phyloP scores from a whole-genome alignment of 2,797 vertebrate species.

The Bradypus variegatus region DNA sequence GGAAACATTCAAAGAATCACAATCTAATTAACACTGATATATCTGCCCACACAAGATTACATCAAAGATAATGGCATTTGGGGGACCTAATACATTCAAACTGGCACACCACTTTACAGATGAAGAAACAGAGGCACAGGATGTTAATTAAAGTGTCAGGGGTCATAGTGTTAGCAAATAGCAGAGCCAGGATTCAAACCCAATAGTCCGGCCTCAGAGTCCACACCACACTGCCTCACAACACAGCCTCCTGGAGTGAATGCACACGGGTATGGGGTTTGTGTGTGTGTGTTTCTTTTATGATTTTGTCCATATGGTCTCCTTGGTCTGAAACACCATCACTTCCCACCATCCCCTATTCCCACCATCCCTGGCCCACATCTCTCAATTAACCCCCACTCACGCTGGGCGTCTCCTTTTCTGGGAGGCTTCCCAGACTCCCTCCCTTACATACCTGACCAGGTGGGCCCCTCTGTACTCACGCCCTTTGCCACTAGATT shows the following conservation, averaged over 20 bases:
- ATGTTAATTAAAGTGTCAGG: too few species aligned
- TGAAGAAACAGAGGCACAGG: too few species aligned
- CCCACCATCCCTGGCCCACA: background rate
- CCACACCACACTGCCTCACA: background rate
- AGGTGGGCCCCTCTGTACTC: background rate
- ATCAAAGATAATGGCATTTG: too few species aligned
- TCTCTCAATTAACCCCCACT: background rate
- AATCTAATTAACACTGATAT: too few species aligned
- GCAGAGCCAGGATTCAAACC: background rate
- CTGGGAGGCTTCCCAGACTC: background rate
- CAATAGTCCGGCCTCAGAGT: background rate
- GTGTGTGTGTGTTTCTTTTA: background rate
- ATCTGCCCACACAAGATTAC: too few species aligned
- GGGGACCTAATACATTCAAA: too few species aligned
- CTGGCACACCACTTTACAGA: too few species aligned
- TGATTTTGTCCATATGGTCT: background rate
- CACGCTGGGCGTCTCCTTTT: background rate
- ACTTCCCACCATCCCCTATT: background rate
- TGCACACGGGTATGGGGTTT: background rate
- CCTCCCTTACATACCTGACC: background rate
- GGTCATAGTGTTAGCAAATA: too few species aligned
- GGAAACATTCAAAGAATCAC: background rate
- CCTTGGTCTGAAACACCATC: background rate
- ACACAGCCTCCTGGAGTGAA: background rate
- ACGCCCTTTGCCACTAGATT: background rate